A percentile compares a stretch with the other conserved stretches of the same genome.
Conservation (phyloP, 2,113 vertebrate species). For the Cromileptes altivelis region DNA sequence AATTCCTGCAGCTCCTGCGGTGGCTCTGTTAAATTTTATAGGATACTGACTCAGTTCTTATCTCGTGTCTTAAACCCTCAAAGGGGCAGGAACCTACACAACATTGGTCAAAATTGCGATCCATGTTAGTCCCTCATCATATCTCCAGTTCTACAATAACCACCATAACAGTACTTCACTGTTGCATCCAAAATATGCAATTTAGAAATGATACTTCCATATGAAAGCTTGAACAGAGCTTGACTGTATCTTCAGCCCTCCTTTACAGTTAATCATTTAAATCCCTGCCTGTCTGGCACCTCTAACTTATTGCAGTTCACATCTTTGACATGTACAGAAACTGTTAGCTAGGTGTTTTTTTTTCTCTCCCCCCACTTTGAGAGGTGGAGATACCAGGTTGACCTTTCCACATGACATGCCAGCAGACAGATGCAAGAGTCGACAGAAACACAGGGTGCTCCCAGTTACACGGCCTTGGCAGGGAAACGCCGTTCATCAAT, state of each 20-base stretch:
- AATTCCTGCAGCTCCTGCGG: conserved; percentile 62
- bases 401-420: conserved; percentile 81
- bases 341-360: conserved; percentile 59
- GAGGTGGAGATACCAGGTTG: conserved; percentile 69
- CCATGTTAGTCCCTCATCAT: conserved; percentile 22
- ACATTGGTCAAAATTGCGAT: conserved; percentile 11
- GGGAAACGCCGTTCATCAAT: conserved; percentile 47
- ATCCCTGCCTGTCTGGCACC: conserved; percentile 19
- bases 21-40: conserved; percentile 61
- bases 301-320: conserved; percentile 43
- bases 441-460: conserved; percentile 67
- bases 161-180: background rate
- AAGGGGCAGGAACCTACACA: conserved; percentile 34
- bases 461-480: conserved; percentile 57
- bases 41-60: conserved; percentile 51
- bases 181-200: background rate
- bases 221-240: background rate
- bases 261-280: conserved; percentile 36
- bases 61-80: conserved; percentile 48
- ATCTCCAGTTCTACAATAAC: background rate
- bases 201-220: conserved; percentile 18
- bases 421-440: conserved; percentile 64
- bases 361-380: conserved; percentile 35
- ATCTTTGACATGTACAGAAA: conserved; percentile 61
- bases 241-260: background rate